phyloP scores from a whole-genome alignment of 1,140 invertebrate species.

The Zaprionus lachaisei region DNA sequence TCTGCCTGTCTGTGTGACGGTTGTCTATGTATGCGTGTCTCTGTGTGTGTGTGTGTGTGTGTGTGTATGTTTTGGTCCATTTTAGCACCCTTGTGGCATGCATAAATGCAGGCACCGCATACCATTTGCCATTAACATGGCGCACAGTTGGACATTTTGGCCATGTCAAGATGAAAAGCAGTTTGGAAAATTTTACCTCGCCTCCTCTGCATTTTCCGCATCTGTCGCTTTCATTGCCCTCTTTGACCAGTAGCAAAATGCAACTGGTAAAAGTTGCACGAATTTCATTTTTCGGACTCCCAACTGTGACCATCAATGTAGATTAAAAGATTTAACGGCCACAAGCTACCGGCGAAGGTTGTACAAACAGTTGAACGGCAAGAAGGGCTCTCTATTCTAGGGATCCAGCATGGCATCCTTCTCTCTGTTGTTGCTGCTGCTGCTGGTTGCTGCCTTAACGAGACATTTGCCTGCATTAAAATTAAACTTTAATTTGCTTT shows the following conservation, averaged over 20 bases:
- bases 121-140: constrained; percentile 69
- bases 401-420: neutral
- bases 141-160: constrained; percentile 71
- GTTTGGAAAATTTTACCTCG: neutral
- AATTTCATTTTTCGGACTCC: constrained; percentile 65
- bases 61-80: constrained; percentile 17
- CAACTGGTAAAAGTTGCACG: constrained; percentile 72
- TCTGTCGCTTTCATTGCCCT: neutral
- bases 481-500: constrained; percentile 54
- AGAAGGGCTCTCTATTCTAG: neutral
- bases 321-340: constrained; percentile 77
- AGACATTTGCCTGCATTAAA: constrained; percentile 43
- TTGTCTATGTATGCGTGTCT: neutral
- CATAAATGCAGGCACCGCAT: constrained; percentile 33
- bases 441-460: constrained; percentile 7
- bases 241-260: constrained; percentile 58
- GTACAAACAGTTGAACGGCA: neutral
- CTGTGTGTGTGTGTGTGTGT: neutral
- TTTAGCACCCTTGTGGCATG: constrained; percentile 56
- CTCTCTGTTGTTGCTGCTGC: neutral
- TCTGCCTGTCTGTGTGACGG: neutral
- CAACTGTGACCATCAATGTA: constrained; percentile 74
- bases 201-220: constrained; percentile 13
- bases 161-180: constrained; percentile 28
- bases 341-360: neutral